Percentiles rank a stretch among this genome's conserved stretches.
Evolutionary conservation across 2,888 invertebrate genomes (phyloP).

Genomic region (Pachymerium ferrugineum): DNA sequence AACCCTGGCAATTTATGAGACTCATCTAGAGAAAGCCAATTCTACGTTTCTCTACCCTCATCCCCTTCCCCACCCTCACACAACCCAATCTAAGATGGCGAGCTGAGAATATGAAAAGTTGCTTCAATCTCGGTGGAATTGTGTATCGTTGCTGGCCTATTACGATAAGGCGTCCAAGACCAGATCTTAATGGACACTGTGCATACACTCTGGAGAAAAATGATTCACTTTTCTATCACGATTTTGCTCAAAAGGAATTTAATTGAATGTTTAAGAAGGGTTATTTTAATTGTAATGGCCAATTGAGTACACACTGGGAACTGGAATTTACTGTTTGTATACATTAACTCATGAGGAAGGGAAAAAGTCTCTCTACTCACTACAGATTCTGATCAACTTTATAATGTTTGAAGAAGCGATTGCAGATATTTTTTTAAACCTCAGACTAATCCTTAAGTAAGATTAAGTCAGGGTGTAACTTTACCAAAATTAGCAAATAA

Average conservation of each 20-base stretch:
- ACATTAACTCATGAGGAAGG: background rate
- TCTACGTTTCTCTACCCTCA: background rate
- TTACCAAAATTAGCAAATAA: background rate
- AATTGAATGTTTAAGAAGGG: slow-evolving; percentile 24
- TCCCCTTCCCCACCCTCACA: no score
- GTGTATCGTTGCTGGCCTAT: slow-evolving; percentile 19
- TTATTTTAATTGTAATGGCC: slow-evolving; percentile 27
- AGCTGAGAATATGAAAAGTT: slow-evolving; percentile 6
- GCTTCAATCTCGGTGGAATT: slow-evolving; percentile 17
- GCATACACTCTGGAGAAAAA: slow-evolving; percentile 27
- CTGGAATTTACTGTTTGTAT: slow-evolving; percentile 2
- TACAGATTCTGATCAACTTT: background rate
- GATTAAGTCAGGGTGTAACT: background rate
- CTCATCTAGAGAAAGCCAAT: slow-evolving; percentile 12
- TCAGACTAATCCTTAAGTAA: slow-evolving; percentile 3
- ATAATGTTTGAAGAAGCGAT: slow-evolving; percentile 24
- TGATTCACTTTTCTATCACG: slow-evolving; percentile 27
- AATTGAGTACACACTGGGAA: slow-evolving; percentile 27
- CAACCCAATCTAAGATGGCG: slow-evolving; percentile 20
- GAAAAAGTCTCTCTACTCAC: background rate
- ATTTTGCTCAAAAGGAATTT: slow-evolving; percentile 25
- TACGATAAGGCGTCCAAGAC: slow-evolving; percentile 25
- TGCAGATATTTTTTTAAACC: background rate
- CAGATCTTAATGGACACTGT: slow-evolving; percentile 19
- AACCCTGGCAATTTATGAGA: slow-evolving; percentile 12